phyloP scores from a whole-genome alignment of 2,113 vertebrate species.

The Oryzias celebensis region DNA sequence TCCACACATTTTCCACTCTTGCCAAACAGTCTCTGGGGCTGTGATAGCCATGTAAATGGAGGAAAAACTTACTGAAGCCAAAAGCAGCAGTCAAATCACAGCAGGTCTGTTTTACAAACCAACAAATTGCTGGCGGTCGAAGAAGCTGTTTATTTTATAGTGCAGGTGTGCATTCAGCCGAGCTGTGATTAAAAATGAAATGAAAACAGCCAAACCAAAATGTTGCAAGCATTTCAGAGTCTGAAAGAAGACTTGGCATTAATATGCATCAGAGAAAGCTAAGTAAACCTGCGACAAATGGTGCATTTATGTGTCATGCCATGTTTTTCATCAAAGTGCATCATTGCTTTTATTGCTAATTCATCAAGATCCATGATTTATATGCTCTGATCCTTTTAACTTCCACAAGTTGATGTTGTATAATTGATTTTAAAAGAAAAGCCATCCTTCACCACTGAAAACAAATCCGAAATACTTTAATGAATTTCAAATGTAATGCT shows the following conservation, averaged over 20 bases:
- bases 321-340: too few relatives aligned
- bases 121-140: neutral
- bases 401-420: too few relatives aligned
- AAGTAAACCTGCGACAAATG: neutral
- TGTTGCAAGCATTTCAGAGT: slow-evolving; percentile 13
- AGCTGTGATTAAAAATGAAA: slow-evolving; percentile 36
- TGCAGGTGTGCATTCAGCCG: slow-evolving; percentile 17
- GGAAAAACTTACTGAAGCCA: slow-evolving; percentile 11
- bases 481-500: too few relatives aligned
- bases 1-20: neutral
- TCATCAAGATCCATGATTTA: too few relatives aligned
- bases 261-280: neutral
- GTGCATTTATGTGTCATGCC: too few relatives aligned
- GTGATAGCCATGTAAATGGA: slow-evolving; percentile 6
- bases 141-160: slow-evolving; percentile 16
- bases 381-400: too few relatives aligned
- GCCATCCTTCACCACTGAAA: too few relatives aligned
- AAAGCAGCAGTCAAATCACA: slow-evolving; percentile 15
- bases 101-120: slow-evolving; percentile 12
- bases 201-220: slow-evolving; percentile 18
- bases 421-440: too few relatives aligned
- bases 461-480: too few relatives aligned
- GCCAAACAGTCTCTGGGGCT: slow-evolving; percentile 13
- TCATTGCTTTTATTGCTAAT: too few relatives aligned
- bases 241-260: too few relatives aligned